These are phyloP conservation scores for Sinhomidia bicolor DNA, from an alignment of 2,888 invertebrate genomes.

Conservation along the genomic window DNA sequence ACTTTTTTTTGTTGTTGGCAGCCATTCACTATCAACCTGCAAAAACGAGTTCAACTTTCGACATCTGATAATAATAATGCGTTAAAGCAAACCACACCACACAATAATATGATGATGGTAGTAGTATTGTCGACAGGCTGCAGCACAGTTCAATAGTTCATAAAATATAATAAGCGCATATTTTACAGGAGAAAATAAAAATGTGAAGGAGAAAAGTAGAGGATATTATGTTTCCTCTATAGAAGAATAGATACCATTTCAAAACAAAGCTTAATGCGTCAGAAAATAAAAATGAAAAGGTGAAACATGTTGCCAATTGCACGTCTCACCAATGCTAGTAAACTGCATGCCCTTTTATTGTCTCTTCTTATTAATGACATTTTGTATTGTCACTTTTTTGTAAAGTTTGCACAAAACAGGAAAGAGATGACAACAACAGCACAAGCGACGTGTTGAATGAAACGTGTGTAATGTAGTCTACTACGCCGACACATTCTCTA, in stretches of 20 bases:
- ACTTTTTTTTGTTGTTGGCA: background rate
- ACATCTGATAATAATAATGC: too few relatives aligned
- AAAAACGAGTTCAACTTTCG: background rate
- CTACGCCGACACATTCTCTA: too few relatives aligned
- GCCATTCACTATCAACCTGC: background rate
- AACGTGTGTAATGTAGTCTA: background rate
- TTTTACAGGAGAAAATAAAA: background rate
- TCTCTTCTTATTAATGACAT: background rate
- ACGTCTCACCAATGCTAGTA: background rate
- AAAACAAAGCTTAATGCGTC: background rate
- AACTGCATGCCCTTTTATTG: background rate
- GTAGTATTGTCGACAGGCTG: too few relatives aligned
- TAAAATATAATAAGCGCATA: too few relatives aligned
- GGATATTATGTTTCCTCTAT: too few relatives aligned
- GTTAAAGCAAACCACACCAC: too few relatives aligned
- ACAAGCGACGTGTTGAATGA: background rate
- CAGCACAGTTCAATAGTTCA: too few relatives aligned
- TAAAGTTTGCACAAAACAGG: background rate
- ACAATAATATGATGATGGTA: too few relatives aligned
- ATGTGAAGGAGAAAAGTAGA: background rate
- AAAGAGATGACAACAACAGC: background rate
- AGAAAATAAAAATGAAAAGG: background rate
- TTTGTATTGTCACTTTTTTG: background rate
- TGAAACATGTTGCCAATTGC: slow-evolving; percentile 42
- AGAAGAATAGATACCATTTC: background rate